These are phyloP conservation scores for Anodontia alba DNA, from an alignment of 2,888 invertebrate species.

Conservation along the genomic window DNA sequence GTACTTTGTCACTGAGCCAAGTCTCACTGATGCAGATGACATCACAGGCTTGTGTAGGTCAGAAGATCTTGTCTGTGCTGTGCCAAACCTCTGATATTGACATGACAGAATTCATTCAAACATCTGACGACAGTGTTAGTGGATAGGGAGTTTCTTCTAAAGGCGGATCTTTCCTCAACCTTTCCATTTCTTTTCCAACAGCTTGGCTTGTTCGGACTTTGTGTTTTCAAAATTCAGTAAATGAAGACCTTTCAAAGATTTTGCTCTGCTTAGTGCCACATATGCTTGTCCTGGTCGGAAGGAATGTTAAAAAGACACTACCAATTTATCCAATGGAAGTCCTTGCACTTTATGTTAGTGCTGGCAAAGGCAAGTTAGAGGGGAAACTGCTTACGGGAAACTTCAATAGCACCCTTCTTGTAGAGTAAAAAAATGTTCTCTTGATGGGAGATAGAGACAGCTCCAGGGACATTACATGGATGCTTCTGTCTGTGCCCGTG, in stretches of 20 bases:
- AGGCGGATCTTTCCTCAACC: not conserved
- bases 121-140: not conserved
- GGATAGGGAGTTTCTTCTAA: not conserved
- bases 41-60: not conserved
- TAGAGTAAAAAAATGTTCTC: not conserved
- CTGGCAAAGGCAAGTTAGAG: not conserved
- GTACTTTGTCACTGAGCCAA: not conserved
- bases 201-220: not conserved
- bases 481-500: not conserved
- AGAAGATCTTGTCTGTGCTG: not conserved
- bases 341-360: slow-evolving; percentile 2
- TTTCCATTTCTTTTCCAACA: not conserved
- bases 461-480: not conserved
- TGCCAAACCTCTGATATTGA: not conserved
- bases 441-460: not conserved
- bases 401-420: not conserved
- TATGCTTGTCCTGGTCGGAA: not conserved
- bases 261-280: not conserved
- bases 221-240: not conserved
- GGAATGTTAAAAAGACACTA: not conserved
- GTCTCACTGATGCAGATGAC: not conserved
- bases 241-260: not conserved
- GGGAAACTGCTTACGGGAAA: not conserved
- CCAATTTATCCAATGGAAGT: not conserved
- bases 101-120: not conserved